A percentile compares a stretch with the other conserved stretches of the same genome.
Evolutionary conservation across 1,140 invertebrate genomes (phyloP).

Genomic region (Hylaeus anthracinus): DNA sequence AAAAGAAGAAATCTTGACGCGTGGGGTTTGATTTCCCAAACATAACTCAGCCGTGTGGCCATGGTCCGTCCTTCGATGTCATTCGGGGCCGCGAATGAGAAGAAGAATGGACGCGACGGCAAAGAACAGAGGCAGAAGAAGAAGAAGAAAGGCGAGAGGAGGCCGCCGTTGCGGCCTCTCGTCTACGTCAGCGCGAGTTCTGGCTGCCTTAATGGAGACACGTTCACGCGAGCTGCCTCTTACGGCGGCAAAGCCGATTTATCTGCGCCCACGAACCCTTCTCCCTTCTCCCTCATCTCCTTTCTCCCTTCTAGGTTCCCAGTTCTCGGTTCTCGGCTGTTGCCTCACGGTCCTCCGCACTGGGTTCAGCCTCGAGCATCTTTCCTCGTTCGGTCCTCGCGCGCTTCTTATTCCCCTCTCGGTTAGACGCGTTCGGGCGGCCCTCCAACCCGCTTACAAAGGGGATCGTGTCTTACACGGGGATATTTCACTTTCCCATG

Average conservation of each 20-base stretch:
- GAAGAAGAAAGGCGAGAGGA: constrained; percentile 27
- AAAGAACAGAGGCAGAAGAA: constrained; percentile 3
- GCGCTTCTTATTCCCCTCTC: constrained; percentile 19
- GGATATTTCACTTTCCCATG: constrained; percentile 76
- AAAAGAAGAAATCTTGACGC: no score
- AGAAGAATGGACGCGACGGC: constrained; percentile 1
- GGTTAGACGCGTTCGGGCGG: constrained; percentile 26
- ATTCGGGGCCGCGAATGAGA: neutral
- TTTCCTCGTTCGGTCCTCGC: constrained; percentile 19
- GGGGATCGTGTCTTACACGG: constrained; percentile 70
- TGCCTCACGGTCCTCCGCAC: constrained; percentile 32
- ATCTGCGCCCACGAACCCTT: constrained; percentile 73
- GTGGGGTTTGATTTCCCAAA: no score
- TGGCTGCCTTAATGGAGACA: constrained; percentile 74
- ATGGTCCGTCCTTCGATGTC: neutral
- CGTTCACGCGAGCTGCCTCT: constrained; percentile 73
- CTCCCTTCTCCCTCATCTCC: constrained; percentile 16
- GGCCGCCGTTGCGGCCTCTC: constrained; percentile 57
- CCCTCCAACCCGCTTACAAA: constrained; percentile 61
- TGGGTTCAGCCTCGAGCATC: constrained; percentile 8
- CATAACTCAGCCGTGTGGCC: no score
- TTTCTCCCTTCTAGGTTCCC: constrained; percentile 21
- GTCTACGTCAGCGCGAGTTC: constrained; percentile 63
- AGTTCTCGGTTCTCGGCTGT: constrained; percentile 31
- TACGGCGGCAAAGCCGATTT: constrained; percentile 75